phyloP scores from a whole-genome alignment of 2,888 invertebrate species.

The Hyposoter dolosus region DNA sequence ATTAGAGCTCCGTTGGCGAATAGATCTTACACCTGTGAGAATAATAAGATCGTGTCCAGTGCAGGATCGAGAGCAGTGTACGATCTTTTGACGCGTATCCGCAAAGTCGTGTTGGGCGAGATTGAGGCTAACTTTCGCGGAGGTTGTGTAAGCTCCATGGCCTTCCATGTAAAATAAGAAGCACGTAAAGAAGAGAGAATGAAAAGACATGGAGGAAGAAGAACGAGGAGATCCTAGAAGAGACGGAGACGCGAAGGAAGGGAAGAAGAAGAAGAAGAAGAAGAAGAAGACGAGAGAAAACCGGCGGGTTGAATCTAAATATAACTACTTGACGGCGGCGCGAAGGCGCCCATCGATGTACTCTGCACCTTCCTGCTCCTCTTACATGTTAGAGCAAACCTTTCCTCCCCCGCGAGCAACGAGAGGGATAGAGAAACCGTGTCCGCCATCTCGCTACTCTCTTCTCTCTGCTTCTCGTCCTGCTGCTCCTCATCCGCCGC shows the following conservation, averaged over 20 bases:
- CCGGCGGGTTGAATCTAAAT: constrained; percentile 78
- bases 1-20: not conserved
- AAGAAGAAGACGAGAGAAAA: constrained; percentile 47
- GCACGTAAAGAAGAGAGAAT: constrained; percentile 67
- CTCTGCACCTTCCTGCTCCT: constrained; percentile 67
- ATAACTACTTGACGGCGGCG: constrained; percentile 76
- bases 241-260: constrained; percentile 23
- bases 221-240: constrained; percentile 32
- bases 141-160: constrained; percentile 56
- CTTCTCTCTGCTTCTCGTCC: constrained; percentile 52
- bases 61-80: not conserved
- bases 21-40: constrained; percentile 46
- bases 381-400: constrained; percentile 52
- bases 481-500: constrained; percentile 27
- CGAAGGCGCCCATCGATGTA: constrained; percentile 76
- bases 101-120: constrained; percentile 63
- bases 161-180: constrained; percentile 81
- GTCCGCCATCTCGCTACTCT: constrained; percentile 66
- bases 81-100: constrained; percentile 48
- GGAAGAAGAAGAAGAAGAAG: constrained; percentile 3
- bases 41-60: constrained; percentile 37
- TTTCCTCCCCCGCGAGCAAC: constrained; percentile 65
- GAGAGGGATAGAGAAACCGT: not conserved
- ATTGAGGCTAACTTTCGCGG: constrained; percentile 29
- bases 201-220: constrained; percentile 32